Evolutionary conservation across 2,888 invertebrate genomes (phyloP), one percentile per base, ranked within the genome.

Genomic region (Netelia melanura): DNA sequence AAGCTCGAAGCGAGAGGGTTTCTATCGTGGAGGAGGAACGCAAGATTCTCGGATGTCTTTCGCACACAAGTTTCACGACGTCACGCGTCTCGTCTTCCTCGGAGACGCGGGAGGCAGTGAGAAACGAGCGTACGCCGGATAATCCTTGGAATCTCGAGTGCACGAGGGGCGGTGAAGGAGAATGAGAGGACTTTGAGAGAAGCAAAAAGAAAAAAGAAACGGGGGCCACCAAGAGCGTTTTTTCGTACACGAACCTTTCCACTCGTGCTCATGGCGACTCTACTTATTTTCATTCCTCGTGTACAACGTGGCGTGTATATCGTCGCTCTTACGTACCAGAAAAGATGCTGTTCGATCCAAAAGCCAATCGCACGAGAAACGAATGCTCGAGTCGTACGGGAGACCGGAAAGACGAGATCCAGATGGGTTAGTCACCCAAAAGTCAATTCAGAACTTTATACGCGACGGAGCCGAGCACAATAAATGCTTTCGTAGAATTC

Each of bases 81-180:
- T 77, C 64, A 79, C 76, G 82, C 38, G 44, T 79, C 86, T 79
- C 78, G 75, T 80, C 80, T 76, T 62, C 52, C 80, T 78, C 64
- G 58, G 25, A 54, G 70, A 78, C 84, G 11, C 62, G 81, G 58
- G 80, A 82, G 72, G 86, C 87, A 89, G 90, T 91, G 90, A 90
- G 89, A 86, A 88, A 90, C 91, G 90, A 87, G 90, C 89, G 88
- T 87, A 87, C 88, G 88, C 86, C 87, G 88, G 89, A 90, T 89
- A 90, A 91, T 89, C 90, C 88, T 84, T 85, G 89, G 91, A 90
- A 90, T 90, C 89, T 89, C 87, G 84, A 83, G 85, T 77, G 82
- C 76, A 78, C 76, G 82, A 65, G 54, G 68, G 87, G 89, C 87
- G 86, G 86, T 85, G 86, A 81, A 86, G 84, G 85, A 84, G 83